phyloP scores from a whole-genome alignment of 2,888 invertebrate genomes.

The Cryptus viduatorius region DNA sequence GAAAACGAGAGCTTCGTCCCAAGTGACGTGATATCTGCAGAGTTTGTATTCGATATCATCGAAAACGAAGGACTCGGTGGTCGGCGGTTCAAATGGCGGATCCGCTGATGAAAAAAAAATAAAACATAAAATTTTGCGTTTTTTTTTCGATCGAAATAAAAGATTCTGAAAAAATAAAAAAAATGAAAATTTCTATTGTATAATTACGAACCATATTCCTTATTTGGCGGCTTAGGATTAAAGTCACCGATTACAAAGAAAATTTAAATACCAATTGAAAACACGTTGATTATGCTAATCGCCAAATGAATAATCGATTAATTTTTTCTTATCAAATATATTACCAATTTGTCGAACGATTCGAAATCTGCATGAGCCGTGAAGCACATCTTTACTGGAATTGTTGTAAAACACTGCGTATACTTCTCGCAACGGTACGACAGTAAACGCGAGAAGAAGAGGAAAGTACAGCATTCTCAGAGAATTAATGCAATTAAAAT shows the following conservation, averaged over 20 bases:
- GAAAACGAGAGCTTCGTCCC: constrained; percentile 72
- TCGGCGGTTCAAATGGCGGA: constrained; percentile 33
- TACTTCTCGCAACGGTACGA: constrained; percentile 13
- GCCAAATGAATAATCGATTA: not conserved
- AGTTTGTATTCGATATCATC: constrained; percentile 70
- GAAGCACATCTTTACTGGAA: constrained; percentile 13
- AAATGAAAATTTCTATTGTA: too few relatives aligned
- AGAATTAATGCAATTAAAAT: constrained; percentile 15
- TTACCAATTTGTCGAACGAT: constrained; percentile 54
- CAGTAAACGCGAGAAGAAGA: constrained; percentile 39
- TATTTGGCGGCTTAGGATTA: not conserved
- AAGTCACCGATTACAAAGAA: not conserved
- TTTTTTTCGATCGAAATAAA: too few relatives aligned
- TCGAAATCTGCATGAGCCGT: constrained; percentile 55
- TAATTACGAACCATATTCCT: too few relatives aligned
- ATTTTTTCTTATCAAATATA: not conserved
- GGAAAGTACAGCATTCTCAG: constrained; percentile 43
- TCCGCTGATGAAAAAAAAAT: constrained; percentile 10
- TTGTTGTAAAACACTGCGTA: constrained; percentile 38
- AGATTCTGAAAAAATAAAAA: too few relatives aligned
- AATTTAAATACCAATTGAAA: not conserved
- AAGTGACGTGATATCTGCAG: constrained; percentile 70
- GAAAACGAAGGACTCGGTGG: constrained; percentile 63
- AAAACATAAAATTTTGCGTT: too few relatives aligned
- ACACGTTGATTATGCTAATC: not conserved